Conservation (phyloP, 2,797 vertebrate species). For the Chelon auratus region DNA sequence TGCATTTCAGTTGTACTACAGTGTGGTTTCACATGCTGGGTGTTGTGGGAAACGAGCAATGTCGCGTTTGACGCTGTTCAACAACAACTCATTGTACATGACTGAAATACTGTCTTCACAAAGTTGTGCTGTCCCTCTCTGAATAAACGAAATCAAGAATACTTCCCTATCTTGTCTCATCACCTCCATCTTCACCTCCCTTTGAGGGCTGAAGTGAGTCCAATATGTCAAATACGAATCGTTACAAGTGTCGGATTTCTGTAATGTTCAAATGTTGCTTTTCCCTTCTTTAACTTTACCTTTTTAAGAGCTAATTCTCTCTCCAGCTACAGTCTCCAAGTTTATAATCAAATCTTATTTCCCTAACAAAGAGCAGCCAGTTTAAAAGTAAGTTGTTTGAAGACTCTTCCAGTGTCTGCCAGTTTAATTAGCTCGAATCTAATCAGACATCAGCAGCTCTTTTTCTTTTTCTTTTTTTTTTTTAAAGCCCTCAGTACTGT, state of each 20-base stretch:
- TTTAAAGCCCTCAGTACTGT: constrained; percentile 47
- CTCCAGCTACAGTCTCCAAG: constrained; percentile 3
- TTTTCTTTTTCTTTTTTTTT: constrained; percentile 31
- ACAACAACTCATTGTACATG: constrained; percentile 15
- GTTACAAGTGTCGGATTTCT: constrained; percentile 3
- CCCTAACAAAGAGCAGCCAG: constrained; percentile 45
- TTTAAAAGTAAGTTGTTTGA: constrained; percentile 63
- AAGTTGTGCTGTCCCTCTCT: not conserved
- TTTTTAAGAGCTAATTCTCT: constrained; percentile 17
- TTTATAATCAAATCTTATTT: constrained; percentile 54
- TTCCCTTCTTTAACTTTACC: constrained; percentile 1
- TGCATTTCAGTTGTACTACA: constrained; percentile 11
- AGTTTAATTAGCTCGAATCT: constrained; percentile 74
- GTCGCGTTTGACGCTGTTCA: constrained; percentile 16
- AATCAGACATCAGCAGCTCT: constrained; percentile 73
- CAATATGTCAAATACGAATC: not conserved
- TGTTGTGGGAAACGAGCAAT: constrained; percentile 46
- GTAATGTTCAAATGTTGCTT: constrained; percentile 6
- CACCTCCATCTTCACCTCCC: not conserved
- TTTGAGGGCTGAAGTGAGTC: constrained; percentile 19
- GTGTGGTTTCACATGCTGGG: constrained; percentile 32
- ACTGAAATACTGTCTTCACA: not conserved
- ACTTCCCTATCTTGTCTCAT: constrained; percentile 1
- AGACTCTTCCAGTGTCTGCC: constrained; percentile 43
- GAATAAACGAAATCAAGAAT: constrained; percentile 12